Conservation (phyloP, 2,113 vertebrate species). For the Notothenia rossii region DNA sequence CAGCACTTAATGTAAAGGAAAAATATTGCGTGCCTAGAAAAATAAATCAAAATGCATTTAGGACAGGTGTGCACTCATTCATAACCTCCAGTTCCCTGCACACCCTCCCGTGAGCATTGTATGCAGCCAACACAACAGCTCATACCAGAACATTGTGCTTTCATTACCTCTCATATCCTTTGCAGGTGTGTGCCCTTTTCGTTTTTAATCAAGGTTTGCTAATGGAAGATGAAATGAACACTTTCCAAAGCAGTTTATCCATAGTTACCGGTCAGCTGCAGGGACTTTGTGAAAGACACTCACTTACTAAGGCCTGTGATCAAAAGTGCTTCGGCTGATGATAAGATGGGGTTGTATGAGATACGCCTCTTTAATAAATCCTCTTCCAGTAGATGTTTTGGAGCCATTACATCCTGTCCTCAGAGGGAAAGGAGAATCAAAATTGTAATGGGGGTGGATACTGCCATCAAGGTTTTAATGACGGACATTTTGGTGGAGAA, state of each 20-base stretch:
- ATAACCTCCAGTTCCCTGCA: constrained; percentile 26
- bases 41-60: constrained; percentile 73
- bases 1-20: constrained; percentile 64
- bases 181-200: constrained; percentile 21
- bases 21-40: constrained; percentile 48
- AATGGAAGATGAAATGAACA: constrained; percentile 60
- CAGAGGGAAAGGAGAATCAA: constrained; percentile 49
- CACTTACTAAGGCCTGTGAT: constrained; percentile 61
- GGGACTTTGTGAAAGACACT: constrained; percentile 64
- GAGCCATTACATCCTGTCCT: constrained; percentile 72
- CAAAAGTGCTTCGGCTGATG: constrained; percentile 61
- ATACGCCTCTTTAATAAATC: constrained; percentile 69
- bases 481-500: constrained; percentile 45
- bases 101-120: constrained; percentile 27
- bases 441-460: constrained; percentile 62
- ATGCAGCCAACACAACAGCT: constrained; percentile 48
- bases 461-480: constrained; percentile 35
- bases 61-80: constrained; percentile 37
- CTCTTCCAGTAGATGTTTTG: constrained; percentile 69
- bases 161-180: constrained; percentile 49
- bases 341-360: constrained; percentile 61
- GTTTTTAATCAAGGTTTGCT: constrained; percentile 57
- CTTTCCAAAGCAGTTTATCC: constrained; percentile 59
- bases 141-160: constrained; percentile 37
- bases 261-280: constrained; percentile 50